A percentile compares a stretch with the other conserved stretches of the same genome.
Conservation (phyloP, 2,113 vertebrate species). For the Sitta europaea region DNA sequence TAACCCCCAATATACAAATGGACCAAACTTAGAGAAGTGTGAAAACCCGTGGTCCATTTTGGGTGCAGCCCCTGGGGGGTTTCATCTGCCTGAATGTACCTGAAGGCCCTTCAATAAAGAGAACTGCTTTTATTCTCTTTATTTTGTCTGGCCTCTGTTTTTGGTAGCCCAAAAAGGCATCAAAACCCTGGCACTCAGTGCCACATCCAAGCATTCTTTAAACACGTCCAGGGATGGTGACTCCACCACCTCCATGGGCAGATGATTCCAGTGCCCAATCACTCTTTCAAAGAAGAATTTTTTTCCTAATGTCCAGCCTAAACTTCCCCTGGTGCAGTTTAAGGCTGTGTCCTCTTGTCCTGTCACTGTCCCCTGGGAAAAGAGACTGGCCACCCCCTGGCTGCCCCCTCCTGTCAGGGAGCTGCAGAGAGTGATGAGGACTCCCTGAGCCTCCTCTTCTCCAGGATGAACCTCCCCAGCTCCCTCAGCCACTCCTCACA, state of each 20-base stretch:
- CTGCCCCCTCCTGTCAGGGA: not conserved
- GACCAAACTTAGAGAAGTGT: not conserved
- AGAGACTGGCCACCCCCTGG: accelerated
- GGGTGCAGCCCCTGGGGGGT: not conserved
- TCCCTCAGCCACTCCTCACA: accelerated
- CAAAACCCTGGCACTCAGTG: not conserved
- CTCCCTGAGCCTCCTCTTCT: not conserved
- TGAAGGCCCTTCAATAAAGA: not conserved
- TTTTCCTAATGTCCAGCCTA: not conserved
- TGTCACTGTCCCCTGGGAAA: not conserved
- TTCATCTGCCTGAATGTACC: accelerated
- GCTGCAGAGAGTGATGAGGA: not conserved
- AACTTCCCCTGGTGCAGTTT: not conserved
- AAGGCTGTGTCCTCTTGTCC: not conserved
- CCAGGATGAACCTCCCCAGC: not conserved
- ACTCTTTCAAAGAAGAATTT: not conserved
- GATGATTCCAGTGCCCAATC: not conserved
- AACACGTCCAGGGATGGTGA: accelerated
- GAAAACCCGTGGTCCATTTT: accelerated
- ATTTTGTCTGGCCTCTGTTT: not conserved
- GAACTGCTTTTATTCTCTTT: not conserved
- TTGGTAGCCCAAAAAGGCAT: not conserved
- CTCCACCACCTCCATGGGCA: not conserved
- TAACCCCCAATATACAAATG: no score
- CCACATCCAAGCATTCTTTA: not conserved